Evolutionary conservation across 2,113 vertebrate genomes (phyloP).

Genomic region (Ancistrus triradiatus): DNA sequence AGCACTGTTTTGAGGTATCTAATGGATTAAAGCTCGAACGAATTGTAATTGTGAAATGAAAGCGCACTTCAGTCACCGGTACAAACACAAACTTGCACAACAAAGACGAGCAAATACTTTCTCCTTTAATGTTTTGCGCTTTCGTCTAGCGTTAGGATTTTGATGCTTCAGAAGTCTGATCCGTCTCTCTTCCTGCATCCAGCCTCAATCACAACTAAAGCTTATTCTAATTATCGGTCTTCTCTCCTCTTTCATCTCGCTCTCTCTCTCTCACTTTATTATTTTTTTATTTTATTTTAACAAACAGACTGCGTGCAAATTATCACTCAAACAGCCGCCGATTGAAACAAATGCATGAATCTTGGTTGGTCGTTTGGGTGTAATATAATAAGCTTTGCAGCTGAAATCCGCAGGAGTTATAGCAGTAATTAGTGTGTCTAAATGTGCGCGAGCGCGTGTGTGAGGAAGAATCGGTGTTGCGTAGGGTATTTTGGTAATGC

Average conservation of each 20-base stretch:
- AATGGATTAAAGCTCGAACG: too few relatives aligned
- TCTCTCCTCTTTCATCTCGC: not conserved
- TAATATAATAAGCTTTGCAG: slow-evolving; percentile 20
- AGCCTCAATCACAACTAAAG: too few relatives aligned
- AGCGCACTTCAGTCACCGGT: too few relatives aligned
- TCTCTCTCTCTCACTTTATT: slow-evolving; percentile 2
- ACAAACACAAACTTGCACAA: too few relatives aligned
- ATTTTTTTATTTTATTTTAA: not conserved
- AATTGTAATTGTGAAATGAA: too few relatives aligned
- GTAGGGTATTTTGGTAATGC: slow-evolving; percentile 23
- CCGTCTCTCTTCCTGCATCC: not conserved
- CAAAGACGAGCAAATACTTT: too few relatives aligned
- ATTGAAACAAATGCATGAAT: not conserved
- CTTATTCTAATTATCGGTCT: not conserved
- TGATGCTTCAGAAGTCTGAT: slow-evolving; percentile 7
- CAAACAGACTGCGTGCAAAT: not conserved
- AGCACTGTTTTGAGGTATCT: too few relatives aligned
- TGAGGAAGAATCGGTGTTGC: slow-evolving; percentile 9
- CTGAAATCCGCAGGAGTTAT: slow-evolving; percentile 7
- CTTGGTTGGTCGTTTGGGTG: slow-evolving; percentile 17
- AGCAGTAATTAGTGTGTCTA: slow-evolving; percentile 11
- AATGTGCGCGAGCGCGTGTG: not conserved
- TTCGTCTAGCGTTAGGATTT: too few relatives aligned
- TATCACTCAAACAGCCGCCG: not conserved
- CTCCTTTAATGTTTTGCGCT: not conserved